Base-by-base conservation (phyloP, 2,113 vertebrate genomes). In the Raphicerus campestris region DNA sequence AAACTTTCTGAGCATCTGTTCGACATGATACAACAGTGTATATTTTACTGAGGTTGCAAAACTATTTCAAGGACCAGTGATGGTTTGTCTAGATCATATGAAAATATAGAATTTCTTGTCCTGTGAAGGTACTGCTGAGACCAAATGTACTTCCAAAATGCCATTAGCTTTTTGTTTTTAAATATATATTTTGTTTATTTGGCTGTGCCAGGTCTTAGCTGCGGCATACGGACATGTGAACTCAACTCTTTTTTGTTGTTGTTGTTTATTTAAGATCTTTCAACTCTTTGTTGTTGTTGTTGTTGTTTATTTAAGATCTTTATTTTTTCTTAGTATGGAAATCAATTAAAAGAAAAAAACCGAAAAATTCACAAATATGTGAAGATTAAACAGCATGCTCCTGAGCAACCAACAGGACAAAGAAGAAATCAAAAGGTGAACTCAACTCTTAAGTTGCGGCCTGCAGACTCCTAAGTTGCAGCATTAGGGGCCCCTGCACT, bases 361-460 rank as follows among this genome's bases (percentile, higher is more conserved):
- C 26, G 56, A 58, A 58, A 58, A 58, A 58, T 58, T 58, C 56
- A 58, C 22, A 26, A 11, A 10, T 58, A 58, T 58, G 10, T 58
- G 56, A 58, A 0, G 22, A 58, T 58, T 58, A 58, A 58, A 58
- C 55, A 24, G 24, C 56, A 58, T 26, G 24, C 56, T 58, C 22
- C 56, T 58, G 56, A 58, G 55, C 22, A 56, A 56, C 55, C 56
- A 58, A 58, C 22, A 58, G 56, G 56, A 58, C 56, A 58, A 58
- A 58, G 56, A 58, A 58, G 56, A 58, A 58, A 58, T 58, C 10
- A 26, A 10, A 58, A 58, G 56, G n/a, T 70, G n/a, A 70, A 20
- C 17, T 20, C 63, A 35, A 10, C 9, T 35, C 63, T 35, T 20
- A 20, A 10, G n/a, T 10, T 20, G 63, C 0, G 0, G n/a, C 63